Evolutionary conservation across 1,140 invertebrate species (phyloP).

Genomic region (Dysdera silvatica): DNA sequence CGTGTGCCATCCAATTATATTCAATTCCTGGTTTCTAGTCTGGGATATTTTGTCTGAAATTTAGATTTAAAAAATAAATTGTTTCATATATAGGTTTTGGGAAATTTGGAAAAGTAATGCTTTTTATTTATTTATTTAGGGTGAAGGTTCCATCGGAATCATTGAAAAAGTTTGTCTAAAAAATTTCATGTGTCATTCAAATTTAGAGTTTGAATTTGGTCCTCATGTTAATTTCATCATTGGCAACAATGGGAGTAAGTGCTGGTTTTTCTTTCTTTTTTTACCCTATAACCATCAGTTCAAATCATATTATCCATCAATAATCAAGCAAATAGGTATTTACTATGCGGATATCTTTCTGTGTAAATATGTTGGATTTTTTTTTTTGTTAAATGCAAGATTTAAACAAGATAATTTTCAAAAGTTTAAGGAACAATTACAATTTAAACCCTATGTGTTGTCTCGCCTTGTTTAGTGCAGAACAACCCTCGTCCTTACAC

Average conservation of each 20-base stretch:
- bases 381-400: neutral
- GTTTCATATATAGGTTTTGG: too few species aligned
- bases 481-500: too few species aligned
- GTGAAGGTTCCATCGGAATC: too few species aligned
- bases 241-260: conserved; percentile 81
- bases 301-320: neutral
- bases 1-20: too few species aligned
- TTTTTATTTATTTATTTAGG: too few species aligned
- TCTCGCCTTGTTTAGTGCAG: too few species aligned
- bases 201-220: conserved; percentile 64
- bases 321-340: neutral
- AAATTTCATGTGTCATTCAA: conserved; percentile 90
- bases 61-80: too few species aligned
- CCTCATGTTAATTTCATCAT: conserved; percentile 77
- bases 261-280: neutral
- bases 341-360: neutral
- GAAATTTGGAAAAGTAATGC: too few species aligned
- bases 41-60: too few species aligned
- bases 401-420: neutral
- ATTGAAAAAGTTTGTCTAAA: conserved; percentile 63
- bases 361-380: neutral
- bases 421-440: neutral
- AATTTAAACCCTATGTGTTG: too few species aligned
- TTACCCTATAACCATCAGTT: neutral
- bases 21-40: too few species aligned